Conservation (phyloP, 2,888 invertebrate species). For the Rhimphoctona megacephalus region DNA sequence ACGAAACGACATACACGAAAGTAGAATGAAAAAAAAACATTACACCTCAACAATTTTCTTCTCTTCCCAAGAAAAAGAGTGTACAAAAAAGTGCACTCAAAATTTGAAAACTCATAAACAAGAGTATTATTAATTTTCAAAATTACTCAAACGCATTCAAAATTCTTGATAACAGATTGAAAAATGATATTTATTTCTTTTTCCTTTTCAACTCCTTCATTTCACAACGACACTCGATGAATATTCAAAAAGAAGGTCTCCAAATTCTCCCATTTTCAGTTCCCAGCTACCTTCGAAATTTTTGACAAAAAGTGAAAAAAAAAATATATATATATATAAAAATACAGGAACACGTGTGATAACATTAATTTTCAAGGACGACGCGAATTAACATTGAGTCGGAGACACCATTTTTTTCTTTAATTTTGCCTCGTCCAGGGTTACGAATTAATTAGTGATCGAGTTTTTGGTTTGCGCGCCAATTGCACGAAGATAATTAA, state of each 20-base stretch:
- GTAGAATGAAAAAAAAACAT: background rate
- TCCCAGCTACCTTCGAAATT: background rate
- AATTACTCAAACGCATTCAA: background rate
- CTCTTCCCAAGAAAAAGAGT: background rate
- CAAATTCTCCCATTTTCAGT: background rate
- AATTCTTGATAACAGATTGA: background rate
- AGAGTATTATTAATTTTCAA: background rate
- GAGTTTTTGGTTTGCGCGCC: background rate
- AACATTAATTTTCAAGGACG: conserved; percentile 45
- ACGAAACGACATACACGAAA: conserved; percentile 12
- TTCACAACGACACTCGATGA: background rate
- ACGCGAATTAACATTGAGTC: conserved; percentile 21
- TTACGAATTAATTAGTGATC: background rate
- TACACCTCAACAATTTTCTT: background rate
- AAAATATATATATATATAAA: conserved; percentile 1
- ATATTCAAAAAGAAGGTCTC: background rate
- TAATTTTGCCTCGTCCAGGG: background rate
- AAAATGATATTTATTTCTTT: background rate
- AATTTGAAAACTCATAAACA: background rate
- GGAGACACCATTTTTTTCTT: conserved; percentile 7
- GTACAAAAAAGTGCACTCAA: background rate
- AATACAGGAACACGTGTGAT: conserved; percentile 48
- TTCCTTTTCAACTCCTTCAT: background rate
- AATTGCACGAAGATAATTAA: conserved; percentile 4
- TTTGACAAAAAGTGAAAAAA: background rate